Evolutionary conservation across 2,797 vertebrate species (phyloP), one percentile per base, ranked within the genome.

Genomic region (Lindbergichthys nudifrons): DNA sequence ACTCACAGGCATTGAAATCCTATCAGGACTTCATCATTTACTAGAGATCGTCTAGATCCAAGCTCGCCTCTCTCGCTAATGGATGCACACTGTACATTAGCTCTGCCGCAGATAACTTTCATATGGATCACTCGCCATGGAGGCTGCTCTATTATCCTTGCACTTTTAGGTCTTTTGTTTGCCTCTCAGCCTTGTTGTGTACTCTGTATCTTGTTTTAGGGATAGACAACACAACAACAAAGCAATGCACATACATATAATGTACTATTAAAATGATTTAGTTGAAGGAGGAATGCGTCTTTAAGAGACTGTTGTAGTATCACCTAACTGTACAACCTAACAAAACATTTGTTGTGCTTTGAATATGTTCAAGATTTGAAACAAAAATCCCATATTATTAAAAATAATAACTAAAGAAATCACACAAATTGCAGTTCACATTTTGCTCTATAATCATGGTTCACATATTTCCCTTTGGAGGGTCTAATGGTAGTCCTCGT

Each of bases 21-120:
- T 90, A 93, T 93, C 90, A 90, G 85, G 88, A 87, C 89, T 84
- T 89, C 87, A 92, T 90, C 87, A 91, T 88, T 91, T 88, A 89
- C 82, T 85, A 73, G 77, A 86, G 89, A 87, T 83, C 41, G 87
- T 88, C 88, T 81, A 53, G 87, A 88, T 82, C 68, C 73, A 48
- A 64, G 88, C 89, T 76, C 7, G 74, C 80, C 84, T 88, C 79
- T 60, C 73, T 59, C 69, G 26, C 89, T 94, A 94, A 92, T 94
- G 91, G 92, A 92, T 76, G 83, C 75, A 54, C 78, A 80, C 64
- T 87, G 87, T 89, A 87, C 92, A 92, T 93, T 92, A 92, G 85
- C 78, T 62, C 77, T 79, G 82, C 84, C 73, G 15, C 85, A 85
- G 88, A 89, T 86, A 88, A 82, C 83, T 84, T 89, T 87, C 82